phyloP scores from a whole-genome alignment of 2,888 invertebrate genomes.

The Calameuta pallipes region DNA sequence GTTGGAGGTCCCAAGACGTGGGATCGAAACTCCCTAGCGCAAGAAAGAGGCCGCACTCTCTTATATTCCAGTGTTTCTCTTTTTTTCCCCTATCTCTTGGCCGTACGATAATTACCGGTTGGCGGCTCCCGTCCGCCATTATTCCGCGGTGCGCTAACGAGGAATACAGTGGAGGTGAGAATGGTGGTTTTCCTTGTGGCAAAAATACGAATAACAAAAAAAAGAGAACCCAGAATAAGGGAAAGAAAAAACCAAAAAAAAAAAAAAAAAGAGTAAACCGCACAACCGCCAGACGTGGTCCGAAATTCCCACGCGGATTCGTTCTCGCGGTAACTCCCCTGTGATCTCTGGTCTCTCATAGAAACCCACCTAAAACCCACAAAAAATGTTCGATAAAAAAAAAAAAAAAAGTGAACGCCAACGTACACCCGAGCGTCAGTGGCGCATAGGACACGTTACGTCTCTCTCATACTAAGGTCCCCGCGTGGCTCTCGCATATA shows the following conservation, averaged over 20 bases:
- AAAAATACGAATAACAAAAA: not conserved
- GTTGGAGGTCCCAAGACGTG: conserved; percentile 39
- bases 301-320: not conserved
- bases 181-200: conserved; percentile 10
- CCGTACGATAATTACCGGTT: conserved; percentile 41
- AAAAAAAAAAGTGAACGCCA: not conserved
- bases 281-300: not conserved
- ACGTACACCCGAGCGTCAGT: not conserved
- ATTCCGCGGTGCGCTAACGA: conserved; percentile 42
- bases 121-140: conserved; percentile 33
- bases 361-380: not conserved
- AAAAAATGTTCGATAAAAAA: not conserved
- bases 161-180: conserved; percentile 35
- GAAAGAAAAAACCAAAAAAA: not conserved
- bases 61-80: not conserved
- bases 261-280: not conserved
- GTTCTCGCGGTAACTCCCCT: not conserved
- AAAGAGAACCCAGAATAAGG: not conserved
- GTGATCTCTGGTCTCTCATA: not conserved
- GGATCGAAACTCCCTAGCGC: conserved; percentile 31
- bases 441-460: not conserved
- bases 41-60: conserved; percentile 3
- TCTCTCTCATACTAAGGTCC: not conserved
- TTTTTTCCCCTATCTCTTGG: not conserved
- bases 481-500: not conserved